These are phyloP conservation scores for Pyrrhosoma nymphula DNA, from an alignment of 2,888 invertebrate genomes.

Conservation along the genomic window DNA sequence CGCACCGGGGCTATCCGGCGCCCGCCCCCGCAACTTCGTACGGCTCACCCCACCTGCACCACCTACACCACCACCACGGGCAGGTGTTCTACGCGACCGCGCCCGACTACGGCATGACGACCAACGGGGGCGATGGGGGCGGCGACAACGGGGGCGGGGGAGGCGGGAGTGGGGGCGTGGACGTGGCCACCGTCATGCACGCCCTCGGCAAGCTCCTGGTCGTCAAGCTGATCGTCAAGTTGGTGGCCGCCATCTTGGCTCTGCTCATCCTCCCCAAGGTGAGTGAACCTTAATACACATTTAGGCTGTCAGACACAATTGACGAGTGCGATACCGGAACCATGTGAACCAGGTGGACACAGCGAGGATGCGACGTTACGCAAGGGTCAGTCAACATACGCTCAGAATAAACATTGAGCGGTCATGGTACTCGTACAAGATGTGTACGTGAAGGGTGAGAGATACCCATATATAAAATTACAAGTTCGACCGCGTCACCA, in stretches of 20 bases:
- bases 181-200: constrained; percentile 41
- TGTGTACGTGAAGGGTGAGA: too few relatives aligned
- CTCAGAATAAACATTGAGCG: too few relatives aligned
- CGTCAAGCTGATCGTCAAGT: constrained; percentile 46
- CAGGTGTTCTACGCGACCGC: not conserved
- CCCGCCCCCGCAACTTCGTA: not conserved
- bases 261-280: constrained; percentile 51
- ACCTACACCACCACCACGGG: constrained; percentile 38
- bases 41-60: not conserved
- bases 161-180: constrained; percentile 23
- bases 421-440: too few relatives aligned
- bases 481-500: too few relatives aligned
- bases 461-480: too few relatives aligned
- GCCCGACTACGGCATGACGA: constrained; percentile 37
- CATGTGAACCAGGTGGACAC: too few relatives aligned
- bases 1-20: not conserved
- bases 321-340: too few relatives aligned
- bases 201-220: constrained; percentile 53
- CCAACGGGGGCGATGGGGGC: not conserved
- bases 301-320: too few relatives aligned
- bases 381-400: too few relatives aligned
- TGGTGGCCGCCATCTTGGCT: constrained; percentile 44
- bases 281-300: not conserved
- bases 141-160: not conserved
- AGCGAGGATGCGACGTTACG: too few relatives aligned